A percentile compares a stretch with the other conserved stretches of the same genome.
phyloP scores from a whole-genome alignment of 2,888 invertebrate species.

The Neoaliturus tenellus region DNA sequence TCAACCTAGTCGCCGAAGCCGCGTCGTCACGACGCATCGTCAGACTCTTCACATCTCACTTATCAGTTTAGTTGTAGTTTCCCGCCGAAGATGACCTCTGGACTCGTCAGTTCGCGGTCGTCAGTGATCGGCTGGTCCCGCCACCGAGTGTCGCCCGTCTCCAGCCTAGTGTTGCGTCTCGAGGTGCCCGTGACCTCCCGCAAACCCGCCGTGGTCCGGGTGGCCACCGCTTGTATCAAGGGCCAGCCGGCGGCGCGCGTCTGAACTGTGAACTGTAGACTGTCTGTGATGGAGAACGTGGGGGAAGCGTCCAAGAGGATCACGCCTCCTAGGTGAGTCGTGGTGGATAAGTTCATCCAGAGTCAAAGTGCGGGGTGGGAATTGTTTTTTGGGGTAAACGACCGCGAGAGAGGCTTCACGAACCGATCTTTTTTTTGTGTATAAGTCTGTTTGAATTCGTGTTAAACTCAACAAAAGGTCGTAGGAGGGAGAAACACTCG shows the following conservation, averaged over 20 bases:
- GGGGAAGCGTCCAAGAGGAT: too few relatives aligned
- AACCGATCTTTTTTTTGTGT: too few relatives aligned
- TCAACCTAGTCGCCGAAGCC: neutral
- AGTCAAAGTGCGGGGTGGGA: too few relatives aligned
- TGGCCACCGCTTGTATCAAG: slow-evolving; percentile 33
- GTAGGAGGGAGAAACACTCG: too few relatives aligned
- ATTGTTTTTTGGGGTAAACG: too few relatives aligned
- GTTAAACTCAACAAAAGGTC: too few relatives aligned
- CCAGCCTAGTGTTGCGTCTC: slow-evolving; percentile 58
- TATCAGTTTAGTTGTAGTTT: neutral
- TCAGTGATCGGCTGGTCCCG: slow-evolving; percentile 61
- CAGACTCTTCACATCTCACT: neutral
- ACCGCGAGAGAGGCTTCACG: too few relatives aligned
- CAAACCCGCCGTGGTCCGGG: slow-evolving; percentile 60
- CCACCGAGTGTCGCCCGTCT: slow-evolving; percentile 59
- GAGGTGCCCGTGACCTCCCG: slow-evolving; percentile 61
- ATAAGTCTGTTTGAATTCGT: too few relatives aligned
- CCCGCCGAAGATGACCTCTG: slow-evolving; percentile 53
- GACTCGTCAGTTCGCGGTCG: slow-evolving; percentile 50
- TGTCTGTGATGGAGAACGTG: too few relatives aligned
- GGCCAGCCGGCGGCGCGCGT: neutral
- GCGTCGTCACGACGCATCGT: neutral
- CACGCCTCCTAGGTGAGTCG: too few relatives aligned
- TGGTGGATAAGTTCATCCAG: too few relatives aligned
- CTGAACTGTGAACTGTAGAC: neutral